phyloP scores from a whole-genome alignment of 2,113 vertebrate genomes.

The Loxodonta africana region DNA sequence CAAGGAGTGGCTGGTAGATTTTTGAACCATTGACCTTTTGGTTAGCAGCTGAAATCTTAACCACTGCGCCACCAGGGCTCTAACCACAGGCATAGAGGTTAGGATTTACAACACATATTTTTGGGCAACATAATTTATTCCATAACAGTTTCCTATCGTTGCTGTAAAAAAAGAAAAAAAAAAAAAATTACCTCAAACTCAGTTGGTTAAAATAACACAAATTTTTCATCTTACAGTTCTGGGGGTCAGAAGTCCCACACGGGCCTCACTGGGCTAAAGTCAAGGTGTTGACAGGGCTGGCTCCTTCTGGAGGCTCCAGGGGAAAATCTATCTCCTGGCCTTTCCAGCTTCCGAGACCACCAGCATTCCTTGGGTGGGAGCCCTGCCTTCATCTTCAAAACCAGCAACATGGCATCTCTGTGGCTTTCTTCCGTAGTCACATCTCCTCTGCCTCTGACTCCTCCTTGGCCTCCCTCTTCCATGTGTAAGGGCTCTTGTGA shows the following conservation, averaged over 20 bases:
- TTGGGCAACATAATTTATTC: no score
- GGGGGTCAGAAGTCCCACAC: not conserved
- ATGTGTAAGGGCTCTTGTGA: not conserved
- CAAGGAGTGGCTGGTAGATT: no score
- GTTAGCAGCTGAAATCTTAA: no score
- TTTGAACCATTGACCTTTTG: no score
- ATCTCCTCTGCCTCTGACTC: not conserved
- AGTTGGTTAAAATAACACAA: not conserved
- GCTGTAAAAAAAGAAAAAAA: not conserved
- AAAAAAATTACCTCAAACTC: not conserved
- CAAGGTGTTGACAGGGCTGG: not conserved
- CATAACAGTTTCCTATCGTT: no score
- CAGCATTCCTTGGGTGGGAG: not conserved
- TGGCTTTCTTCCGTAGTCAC: not conserved
- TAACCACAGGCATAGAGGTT: not conserved
- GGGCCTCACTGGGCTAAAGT: not conserved
- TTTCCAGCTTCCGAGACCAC: not conserved
- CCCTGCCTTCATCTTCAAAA: not conserved
- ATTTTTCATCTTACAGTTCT: not conserved
- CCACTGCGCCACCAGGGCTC: no score
- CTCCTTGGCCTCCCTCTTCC: not conserved
- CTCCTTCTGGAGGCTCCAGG: not conserved
- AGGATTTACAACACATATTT: not conserved
- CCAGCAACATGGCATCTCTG: rapidly evolving
- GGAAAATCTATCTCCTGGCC: not conserved